Conservation (phyloP, 2,797 vertebrate genomes). For the Sebastes diploproa region DNA sequence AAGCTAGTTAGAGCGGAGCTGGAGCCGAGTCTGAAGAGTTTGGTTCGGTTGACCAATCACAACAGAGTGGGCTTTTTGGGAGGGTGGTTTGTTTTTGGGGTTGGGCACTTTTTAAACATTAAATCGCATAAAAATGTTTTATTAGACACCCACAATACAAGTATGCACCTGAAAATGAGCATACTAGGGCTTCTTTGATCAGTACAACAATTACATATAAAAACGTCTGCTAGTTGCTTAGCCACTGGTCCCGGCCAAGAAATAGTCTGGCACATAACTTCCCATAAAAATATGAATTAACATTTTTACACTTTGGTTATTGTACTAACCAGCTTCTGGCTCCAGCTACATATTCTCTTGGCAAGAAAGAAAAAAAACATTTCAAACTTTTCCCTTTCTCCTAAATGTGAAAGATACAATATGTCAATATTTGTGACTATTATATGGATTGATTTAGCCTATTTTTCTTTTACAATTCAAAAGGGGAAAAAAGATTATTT, state of each 20-base stretch:
- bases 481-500: background rate
- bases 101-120: too few relatives aligned
- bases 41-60: too few relatives aligned
- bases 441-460: background rate
- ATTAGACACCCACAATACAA: too few relatives aligned
- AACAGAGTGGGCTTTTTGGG: too few relatives aligned
- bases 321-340: background rate
- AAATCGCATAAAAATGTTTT: rapidly evolving
- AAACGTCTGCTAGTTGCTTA: background rate
- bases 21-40: too few relatives aligned
- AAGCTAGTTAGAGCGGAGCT: too few relatives aligned
- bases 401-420: background rate
- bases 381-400: background rate
- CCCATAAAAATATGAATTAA: background rate
- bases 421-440: background rate
- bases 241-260: background rate
- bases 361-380: background rate
- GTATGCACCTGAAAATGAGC: too few relatives aligned
- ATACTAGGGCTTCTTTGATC: background rate
- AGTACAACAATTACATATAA: too few relatives aligned
- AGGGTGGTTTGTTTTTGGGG: too few relatives aligned
- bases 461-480: background rate
- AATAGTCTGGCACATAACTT: background rate
- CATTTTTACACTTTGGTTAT: background rate
- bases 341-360: background rate